Evolutionary conservation across 2,888 invertebrate genomes (phyloP).

Genomic region (Agapostemon virescens): DNA sequence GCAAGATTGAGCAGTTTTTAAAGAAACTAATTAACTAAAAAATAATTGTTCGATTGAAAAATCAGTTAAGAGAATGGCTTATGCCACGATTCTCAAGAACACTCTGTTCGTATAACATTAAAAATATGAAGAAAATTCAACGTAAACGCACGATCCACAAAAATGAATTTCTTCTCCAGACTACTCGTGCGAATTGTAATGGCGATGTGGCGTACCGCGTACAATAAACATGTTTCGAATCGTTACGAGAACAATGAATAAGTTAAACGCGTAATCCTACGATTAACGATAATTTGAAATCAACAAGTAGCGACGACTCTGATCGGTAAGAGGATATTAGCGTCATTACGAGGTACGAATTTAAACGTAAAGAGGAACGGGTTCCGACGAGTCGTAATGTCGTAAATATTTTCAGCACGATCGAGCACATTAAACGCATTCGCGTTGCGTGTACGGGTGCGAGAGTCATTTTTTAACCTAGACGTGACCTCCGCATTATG

Average conservation of each 20-base stretch:
- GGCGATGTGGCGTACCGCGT: background rate
- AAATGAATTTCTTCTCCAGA: background rate
- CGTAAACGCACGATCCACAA: background rate
- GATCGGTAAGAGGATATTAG: background rate
- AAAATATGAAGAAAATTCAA: too few species aligned
- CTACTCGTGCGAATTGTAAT: background rate
- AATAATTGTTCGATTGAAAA: too few species aligned
- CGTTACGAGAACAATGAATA: background rate
- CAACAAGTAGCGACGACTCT: background rate
- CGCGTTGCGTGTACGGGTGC: background rate
- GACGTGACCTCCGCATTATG: conserved; percentile 60
- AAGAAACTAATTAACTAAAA: too few species aligned
- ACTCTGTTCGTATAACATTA: background rate
- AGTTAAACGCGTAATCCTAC: background rate
- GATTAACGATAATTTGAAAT: background rate
- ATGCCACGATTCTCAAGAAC: background rate
- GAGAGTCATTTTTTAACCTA: conserved; percentile 20
- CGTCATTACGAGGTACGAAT: background rate
- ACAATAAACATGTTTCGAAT: background rate
- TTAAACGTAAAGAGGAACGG: background rate
- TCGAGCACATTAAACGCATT: conserved; percentile 22
- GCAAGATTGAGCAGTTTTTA: too few species aligned
- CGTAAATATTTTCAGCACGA: conserved; percentile 31
- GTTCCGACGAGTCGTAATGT: background rate
- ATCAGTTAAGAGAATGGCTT: too few species aligned